phyloP scores from a whole-genome alignment of 2,113 vertebrate species.

The Caretta caretta region DNA sequence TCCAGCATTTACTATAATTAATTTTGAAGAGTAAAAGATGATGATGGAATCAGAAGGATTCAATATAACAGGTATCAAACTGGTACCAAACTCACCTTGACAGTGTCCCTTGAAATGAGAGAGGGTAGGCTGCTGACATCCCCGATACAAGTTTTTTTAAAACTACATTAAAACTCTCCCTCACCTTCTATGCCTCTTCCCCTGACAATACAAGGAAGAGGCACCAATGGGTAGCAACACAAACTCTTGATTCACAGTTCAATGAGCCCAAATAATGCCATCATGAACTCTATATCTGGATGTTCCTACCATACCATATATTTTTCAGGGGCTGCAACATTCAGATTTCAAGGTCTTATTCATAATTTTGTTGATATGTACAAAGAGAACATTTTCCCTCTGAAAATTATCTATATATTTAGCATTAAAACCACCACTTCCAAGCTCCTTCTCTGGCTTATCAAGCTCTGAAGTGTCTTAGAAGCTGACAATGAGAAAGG shows the following conservation, averaged over 20 bases:
- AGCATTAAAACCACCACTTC: not conserved
- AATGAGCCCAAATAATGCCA: not conserved
- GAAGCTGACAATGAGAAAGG: fast-evolving
- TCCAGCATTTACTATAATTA: not conserved
- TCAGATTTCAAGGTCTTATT: fast-evolving
- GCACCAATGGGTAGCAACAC: not conserved
- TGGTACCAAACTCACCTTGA: not conserved
- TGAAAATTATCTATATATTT: fast-evolving
- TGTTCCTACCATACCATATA: not conserved
- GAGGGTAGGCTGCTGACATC: not conserved
- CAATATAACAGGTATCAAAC: not conserved
- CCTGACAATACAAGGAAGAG: too few species aligned
- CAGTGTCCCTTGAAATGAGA: not conserved
- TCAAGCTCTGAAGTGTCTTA: not conserved
- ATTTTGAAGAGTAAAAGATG: too few species aligned
- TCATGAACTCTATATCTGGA: fast-evolving
- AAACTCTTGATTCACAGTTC: not conserved
- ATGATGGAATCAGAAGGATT: not conserved
- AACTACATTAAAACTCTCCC: not conserved
- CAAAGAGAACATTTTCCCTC: not conserved
- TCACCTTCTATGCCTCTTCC: not conserved
- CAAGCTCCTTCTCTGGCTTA: not conserved
- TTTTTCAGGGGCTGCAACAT: not conserved
- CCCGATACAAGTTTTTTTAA: not conserved
- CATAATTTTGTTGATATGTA: not conserved